Evolutionary conservation across 2,888 invertebrate genomes (phyloP).

Genomic region (Chydorus sphaericus): DNA sequence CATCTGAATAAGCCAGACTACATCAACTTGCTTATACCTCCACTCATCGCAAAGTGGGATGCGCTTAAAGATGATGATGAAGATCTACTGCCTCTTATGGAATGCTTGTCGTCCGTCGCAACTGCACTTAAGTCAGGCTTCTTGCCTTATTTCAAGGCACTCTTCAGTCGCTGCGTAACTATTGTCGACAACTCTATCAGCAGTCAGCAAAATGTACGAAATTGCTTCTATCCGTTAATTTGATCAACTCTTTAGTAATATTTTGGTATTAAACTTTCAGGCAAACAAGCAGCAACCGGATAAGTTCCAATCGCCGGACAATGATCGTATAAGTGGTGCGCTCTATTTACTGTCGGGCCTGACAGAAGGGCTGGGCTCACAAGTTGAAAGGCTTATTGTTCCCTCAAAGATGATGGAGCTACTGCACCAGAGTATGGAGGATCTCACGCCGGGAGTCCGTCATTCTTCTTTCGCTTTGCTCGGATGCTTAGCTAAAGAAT

Average conservation of each 20-base stretch:
- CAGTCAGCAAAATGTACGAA: constrained; percentile 76
- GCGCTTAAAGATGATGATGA: constrained; percentile 94
- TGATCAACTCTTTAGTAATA: not conserved
- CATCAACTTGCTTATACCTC: constrained; percentile 92
- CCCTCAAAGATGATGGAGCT: constrained; percentile 92
- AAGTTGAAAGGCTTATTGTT: constrained; percentile 82
- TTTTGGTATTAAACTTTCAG: constrained; percentile 31
- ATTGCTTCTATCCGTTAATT: not conserved
- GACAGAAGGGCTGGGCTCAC: constrained; percentile 88
- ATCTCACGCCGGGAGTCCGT: constrained; percentile 92
- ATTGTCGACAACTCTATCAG: constrained; percentile 90
- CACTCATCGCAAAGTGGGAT: constrained; percentile 96
- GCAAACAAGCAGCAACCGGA: constrained; percentile 82
- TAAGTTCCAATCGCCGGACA: constrained; percentile 84
- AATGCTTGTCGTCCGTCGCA: constrained; percentile 94
- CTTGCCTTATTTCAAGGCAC: constrained; percentile 94
- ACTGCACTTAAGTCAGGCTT: constrained; percentile 94
- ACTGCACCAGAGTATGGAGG: constrained; percentile 94
- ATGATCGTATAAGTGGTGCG: constrained; percentile 98
- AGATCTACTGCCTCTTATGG: constrained; percentile 90
- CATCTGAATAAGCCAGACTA: constrained; percentile 93
- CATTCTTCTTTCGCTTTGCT: constrained; percentile 96
- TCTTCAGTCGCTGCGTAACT: constrained; percentile 87
- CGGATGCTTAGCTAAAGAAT: constrained; percentile 96
- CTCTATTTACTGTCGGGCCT: constrained; percentile 89